Percentiles rank a stretch among this genome's conserved stretches.
Evolutionary conservation across 2,113 vertebrate species (phyloP).

Genomic region (Melanotaenia duboulayi): DNA sequence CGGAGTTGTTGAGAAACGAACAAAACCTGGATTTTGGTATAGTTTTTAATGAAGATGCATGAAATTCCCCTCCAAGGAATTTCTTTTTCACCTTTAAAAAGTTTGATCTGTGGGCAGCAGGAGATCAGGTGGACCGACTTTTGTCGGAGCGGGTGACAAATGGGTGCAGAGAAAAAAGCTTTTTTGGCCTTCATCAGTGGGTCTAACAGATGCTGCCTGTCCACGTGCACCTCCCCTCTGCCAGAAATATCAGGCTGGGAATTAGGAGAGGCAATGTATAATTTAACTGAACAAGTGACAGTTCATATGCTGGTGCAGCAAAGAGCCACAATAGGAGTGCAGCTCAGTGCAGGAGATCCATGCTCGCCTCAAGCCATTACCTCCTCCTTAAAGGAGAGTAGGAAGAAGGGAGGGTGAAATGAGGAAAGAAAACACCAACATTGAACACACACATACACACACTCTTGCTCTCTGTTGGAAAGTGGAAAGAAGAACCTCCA

Average conservation of each 20-base stretch:
- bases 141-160: constrained; percentile 53
- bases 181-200: constrained; percentile 59
- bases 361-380: constrained; percentile 73
- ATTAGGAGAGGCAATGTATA: constrained; percentile 80
- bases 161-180: constrained; percentile 23
- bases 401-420: constrained; percentile 41
- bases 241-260: constrained; percentile 80
- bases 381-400: constrained; percentile 63
- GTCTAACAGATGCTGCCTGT: constrained; percentile 79
- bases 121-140: constrained; percentile 36
- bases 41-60: constrained; percentile 26
- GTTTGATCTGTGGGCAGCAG: constrained; percentile 22
- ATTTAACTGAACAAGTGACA: constrained; percentile 83
- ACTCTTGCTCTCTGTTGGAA: constrained; percentile 56
- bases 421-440: constrained; percentile 52
- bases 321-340: constrained; percentile 69
- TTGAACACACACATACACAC: constrained; percentile 29
- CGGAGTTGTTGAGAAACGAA: constrained; percentile 34
- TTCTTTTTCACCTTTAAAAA: constrained; percentile 10
- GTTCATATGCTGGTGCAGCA: constrained; percentile 70
- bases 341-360: constrained; percentile 62
- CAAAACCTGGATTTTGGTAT: constrained; percentile 19
- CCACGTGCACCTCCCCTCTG: constrained; percentile 69
- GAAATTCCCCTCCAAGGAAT: constrained; percentile 1
- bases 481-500: constrained; percentile 73